Evolutionary conservation across 2,888 invertebrate genomes (phyloP).

Genomic region (Tachina grossa): DNA sequence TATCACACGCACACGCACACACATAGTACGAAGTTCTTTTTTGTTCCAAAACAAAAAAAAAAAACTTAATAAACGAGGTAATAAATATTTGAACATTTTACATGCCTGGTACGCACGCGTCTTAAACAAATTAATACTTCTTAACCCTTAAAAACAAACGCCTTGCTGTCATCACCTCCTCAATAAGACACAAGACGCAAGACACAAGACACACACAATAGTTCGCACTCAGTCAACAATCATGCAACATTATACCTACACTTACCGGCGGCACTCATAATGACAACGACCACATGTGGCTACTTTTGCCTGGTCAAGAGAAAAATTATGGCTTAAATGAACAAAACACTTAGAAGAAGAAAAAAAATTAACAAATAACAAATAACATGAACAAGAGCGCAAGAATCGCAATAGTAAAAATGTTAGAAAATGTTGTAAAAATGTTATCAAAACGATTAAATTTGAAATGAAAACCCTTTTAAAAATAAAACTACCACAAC

Average conservation of each 20-base stretch:
- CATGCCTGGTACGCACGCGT: constrained; percentile 68
- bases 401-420: constrained; percentile 65
- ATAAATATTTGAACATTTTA: constrained; percentile 64
- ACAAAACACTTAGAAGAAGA: constrained; percentile 6
- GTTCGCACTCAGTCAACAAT: constrained; percentile 1
- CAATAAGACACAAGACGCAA: constrained; percentile 4
- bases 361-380: not conserved
- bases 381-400: constrained; percentile 25
- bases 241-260: constrained; percentile 57
- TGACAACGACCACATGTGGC: constrained; percentile 68
- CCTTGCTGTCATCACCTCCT: constrained; percentile 68
- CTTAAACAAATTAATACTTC: constrained; percentile 69
- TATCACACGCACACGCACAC: constrained; percentile 6
- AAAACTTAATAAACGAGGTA: constrained; percentile 50
- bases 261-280: constrained; percentile 23
- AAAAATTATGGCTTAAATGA: constrained; percentile 61
- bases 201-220: not conserved
- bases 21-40: not conserved
- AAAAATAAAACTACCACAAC: constrained; percentile 53
- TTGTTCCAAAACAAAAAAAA: not conserved
- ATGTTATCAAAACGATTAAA: constrained; percentile 71
- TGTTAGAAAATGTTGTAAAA: constrained; percentile 71
- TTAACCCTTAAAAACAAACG: constrained; percentile 59
- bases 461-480: constrained; percentile 70
- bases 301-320: constrained; percentile 40